A percentile compares a stretch with the other conserved stretches of the same genome.
Conservation (phyloP, 2,888 invertebrate genomes). For the Drosophila vallismaia region DNA sequence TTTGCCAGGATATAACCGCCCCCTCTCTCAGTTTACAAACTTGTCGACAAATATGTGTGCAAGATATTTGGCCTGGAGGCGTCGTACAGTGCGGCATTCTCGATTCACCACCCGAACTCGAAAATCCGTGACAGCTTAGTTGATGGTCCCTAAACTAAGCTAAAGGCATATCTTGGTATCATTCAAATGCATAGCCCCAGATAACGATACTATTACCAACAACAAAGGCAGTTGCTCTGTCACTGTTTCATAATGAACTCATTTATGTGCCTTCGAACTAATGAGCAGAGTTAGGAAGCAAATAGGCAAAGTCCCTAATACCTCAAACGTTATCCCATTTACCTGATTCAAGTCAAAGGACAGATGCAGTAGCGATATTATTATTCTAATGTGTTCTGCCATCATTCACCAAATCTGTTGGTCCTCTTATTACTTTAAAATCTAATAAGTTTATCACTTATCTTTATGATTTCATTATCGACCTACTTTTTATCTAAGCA, state of each 20-base stretch:
- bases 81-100: slow-evolving; percentile 37
- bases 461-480: too few relatives aligned
- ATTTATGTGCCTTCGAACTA: slow-evolving; percentile 25
- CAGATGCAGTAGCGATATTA: too few relatives aligned
- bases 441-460: too few relatives aligned
- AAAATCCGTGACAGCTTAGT: slow-evolving; percentile 65
- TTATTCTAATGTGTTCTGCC: too few relatives aligned
- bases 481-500: too few relatives aligned
- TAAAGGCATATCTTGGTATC: slow-evolving; percentile 51
- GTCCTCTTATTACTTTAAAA: too few relatives aligned
- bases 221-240: slow-evolving; percentile 26
- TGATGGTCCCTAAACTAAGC: slow-evolving; percentile 57
- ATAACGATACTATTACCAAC: slow-evolving; percentile 1
- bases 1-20: slow-evolving; percentile 2
- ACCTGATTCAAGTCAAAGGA: background rate
- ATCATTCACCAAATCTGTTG: too few relatives aligned
- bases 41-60: slow-evolving; percentile 62
- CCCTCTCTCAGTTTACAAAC: slow-evolving; percentile 28
- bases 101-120: slow-evolving; percentile 5
- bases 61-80: slow-evolving; percentile 50
- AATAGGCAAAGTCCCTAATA: background rate
- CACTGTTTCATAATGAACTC: slow-evolving; percentile 38
- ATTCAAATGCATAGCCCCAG: slow-evolving; percentile 45
- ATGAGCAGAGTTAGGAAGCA: slow-evolving; percentile 5
- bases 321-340: background rate